phyloP scores from a whole-genome alignment of 2,888 invertebrate genomes.

The Heliconius aoede region DNA sequence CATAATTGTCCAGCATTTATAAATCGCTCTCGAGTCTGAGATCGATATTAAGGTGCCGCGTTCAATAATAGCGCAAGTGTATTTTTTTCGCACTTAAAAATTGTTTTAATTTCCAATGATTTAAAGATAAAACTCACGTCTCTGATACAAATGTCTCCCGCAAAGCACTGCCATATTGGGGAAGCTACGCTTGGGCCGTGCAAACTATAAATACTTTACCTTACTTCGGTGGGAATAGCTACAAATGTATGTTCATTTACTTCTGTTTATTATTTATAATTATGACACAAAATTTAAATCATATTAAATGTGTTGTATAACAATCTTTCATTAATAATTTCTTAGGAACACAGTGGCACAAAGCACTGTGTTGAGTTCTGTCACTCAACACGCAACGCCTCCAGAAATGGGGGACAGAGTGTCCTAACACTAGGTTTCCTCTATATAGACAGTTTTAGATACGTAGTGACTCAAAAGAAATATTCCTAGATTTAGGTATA shows the following conservation, averaged over 20 bases:
- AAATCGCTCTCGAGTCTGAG: too few species aligned
- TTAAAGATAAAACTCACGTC: not conserved
- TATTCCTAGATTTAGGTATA: conserved; percentile 15
- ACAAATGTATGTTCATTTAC: too few species aligned
- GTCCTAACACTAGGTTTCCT: too few species aligned
- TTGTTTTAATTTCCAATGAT: not conserved
- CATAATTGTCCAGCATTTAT: not conserved
- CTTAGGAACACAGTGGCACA: not conserved
- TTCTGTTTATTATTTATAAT: too few species aligned
- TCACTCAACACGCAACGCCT: too few species aligned
- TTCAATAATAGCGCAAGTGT: not conserved
- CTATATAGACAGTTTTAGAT: too few species aligned
- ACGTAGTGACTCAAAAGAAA: not conserved
- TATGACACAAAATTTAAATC: too few species aligned
- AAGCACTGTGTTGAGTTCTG: too few species aligned
- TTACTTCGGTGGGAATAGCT: not conserved
- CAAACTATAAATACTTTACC: not conserved
- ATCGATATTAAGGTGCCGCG: too few species aligned
- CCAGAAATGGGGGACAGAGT: too few species aligned
- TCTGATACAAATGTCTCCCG: conserved; percentile 40
- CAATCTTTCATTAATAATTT: not conserved
- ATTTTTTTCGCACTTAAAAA: not conserved
- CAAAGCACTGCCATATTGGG: conserved; percentile 35
- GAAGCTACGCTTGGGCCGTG: conserved; percentile 37
- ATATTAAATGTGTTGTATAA: not conserved